Evolutionary conservation across 2,888 invertebrate genomes (phyloP).

Genomic region (Dasysyrphus tricinctus): DNA sequence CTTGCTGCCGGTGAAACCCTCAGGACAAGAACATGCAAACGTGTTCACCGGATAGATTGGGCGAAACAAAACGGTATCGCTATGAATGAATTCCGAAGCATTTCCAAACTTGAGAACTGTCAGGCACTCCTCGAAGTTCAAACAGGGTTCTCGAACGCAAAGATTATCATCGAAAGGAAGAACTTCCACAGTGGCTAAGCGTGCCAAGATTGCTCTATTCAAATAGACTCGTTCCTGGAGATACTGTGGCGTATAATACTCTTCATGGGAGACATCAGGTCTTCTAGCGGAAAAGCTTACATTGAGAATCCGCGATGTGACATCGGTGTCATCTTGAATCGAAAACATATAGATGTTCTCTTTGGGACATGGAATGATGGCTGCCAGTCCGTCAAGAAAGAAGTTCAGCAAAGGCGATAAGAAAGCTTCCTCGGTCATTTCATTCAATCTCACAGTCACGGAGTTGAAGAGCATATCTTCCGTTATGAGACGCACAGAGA

Average conservation of each 20-base stretch:
- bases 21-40: constrained; percentile 95
- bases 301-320: constrained; percentile 93
- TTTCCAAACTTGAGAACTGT: constrained; percentile 96
- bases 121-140: constrained; percentile 96
- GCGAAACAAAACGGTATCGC: constrained; percentile 94
- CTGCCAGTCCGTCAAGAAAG: constrained; percentile 95
- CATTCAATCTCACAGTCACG: constrained; percentile 95
- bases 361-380: constrained; percentile 95
- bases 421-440: constrained; percentile 96
- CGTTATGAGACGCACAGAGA: constrained; percentile 95
- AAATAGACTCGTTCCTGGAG: constrained; percentile 97
- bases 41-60: constrained; percentile 98
- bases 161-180: constrained; percentile 98
- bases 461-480: constrained; percentile 97
- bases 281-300: constrained; percentile 95
- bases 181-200: constrained; percentile 95
- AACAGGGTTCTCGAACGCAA: constrained; percentile 96
- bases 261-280: constrained; percentile 90
- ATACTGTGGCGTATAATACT: constrained; percentile 94
- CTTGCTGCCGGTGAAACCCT: constrained; percentile 94
- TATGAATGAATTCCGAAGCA: constrained; percentile 94
- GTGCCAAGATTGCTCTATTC: constrained; percentile 93
- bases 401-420: constrained; percentile 93
- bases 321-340: constrained; percentile 96
- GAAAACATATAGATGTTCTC: constrained; percentile 97